Evolutionary conservation across 2,888 invertebrate genomes (phyloP), one percentile per base, ranked within the genome.

Genomic region (Heliconius cydno): DNA sequence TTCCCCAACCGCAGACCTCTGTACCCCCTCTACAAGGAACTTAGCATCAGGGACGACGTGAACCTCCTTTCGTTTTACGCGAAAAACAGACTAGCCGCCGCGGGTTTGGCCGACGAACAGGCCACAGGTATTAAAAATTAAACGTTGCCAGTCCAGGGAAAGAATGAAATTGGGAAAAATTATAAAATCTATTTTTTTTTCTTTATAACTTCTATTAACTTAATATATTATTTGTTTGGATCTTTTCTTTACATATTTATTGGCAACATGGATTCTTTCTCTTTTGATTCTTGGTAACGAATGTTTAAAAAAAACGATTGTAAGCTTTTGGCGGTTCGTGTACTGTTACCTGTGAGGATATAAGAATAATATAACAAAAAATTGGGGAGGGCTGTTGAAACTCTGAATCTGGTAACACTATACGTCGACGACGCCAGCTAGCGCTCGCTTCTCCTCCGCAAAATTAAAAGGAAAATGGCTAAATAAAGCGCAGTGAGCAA

Each of bases 41-140:
- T 97, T 88, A 97, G 97, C 93, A 96, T 98, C 91, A 96, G 96
- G 92, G 97, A 96, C 92, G 98, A 98, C 95, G 97, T 98, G 92
- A 97, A 97, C 90, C 96, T 98, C 88, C 96, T 98, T 90, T 98
- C 98, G 90, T 98, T 97, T 96, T 98, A 98, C 96, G 97, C 97
- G 94, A 97, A 97, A 95, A 97, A 97, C 93, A 96, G 97, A 86
- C 96, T 96, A 86, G 97, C 96, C 86, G 96, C 96, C 85, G 95
- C 95, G 87, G 95, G 95, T 76, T 89, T 95, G 84, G 94, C 93
- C 88, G 87, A 91, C 87, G 94, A 94, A 85, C 89, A 90, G 87
- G 92, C 89, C 90, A 91, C 96, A 96, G 94, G 95, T 96, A 92
- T 90, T 65, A 75, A 75, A 12, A 30, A 13, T 46, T 65, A 65